These are phyloP conservation scores for Rosalia funebris DNA, from an alignment of 2,888 invertebrate species.

Conservation along the genomic window DNA sequence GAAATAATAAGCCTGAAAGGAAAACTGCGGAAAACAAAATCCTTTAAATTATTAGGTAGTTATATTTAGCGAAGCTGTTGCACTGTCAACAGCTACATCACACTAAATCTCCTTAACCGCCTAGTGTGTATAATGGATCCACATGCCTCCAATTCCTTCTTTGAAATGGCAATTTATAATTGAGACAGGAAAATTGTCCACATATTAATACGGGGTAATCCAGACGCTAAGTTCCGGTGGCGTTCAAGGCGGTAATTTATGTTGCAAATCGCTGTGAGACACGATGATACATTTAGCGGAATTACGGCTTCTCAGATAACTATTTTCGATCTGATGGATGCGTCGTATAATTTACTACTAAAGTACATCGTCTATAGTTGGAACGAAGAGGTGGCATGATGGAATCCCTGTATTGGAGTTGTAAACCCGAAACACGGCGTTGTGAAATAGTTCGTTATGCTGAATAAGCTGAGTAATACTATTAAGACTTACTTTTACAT, in stretches of 20 bases:
- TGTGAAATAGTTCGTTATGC: no score
- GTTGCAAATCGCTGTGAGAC: not conserved
- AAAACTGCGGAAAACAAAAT: no score
- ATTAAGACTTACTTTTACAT: no score
- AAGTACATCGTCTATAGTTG: no score
- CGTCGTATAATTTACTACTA: not conserved
- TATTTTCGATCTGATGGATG: not conserved
- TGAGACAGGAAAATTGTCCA: constrained; percentile 7
- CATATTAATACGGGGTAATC: constrained; percentile 8
- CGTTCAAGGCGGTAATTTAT: constrained; percentile 5
- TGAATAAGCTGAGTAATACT: no score
- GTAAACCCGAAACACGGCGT: no score
- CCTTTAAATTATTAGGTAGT: no score
- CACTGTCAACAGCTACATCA: not conserved
- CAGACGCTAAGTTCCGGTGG: not conserved
- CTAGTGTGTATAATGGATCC: no score
- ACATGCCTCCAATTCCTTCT: constrained; percentile 6
- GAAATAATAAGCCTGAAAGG: no score
- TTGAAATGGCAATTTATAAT: constrained; percentile 11
- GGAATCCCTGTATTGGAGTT: no score
- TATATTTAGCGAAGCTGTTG: no score
- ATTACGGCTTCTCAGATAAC: not conserved
- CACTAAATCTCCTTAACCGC: not conserved
- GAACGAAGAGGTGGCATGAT: no score
- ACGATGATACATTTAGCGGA: constrained; percentile 6